These are phyloP conservation scores for Lutjanus argentimaculatus DNA, from an alignment of 2,797 vertebrate genomes.

Conservation along the genomic window DNA sequence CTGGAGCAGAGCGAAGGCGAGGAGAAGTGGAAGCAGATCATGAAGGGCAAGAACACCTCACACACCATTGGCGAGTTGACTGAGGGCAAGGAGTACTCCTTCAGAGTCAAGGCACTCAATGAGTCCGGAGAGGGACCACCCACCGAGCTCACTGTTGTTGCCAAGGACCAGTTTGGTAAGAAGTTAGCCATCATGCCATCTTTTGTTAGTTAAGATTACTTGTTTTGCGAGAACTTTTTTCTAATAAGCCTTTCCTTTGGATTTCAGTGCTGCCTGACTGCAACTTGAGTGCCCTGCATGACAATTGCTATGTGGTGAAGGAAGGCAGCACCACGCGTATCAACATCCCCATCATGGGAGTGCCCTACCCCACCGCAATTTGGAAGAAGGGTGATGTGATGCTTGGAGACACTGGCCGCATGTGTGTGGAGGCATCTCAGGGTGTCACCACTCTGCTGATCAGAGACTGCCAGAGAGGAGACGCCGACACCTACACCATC, in stretches of 20 bases:
- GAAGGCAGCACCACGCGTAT: constrained; percentile 95
- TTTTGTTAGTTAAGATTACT: not conserved
- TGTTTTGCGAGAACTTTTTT: not conserved
- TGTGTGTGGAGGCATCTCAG: constrained; percentile 91
- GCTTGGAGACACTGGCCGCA: constrained; percentile 91
- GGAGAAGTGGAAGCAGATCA: constrained; percentile 93
- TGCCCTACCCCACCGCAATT: constrained; percentile 89
- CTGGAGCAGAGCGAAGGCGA: constrained; percentile 91
- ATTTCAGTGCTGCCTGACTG: constrained; percentile 93
- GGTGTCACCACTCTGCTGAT: constrained; percentile 93
- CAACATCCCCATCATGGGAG: constrained; percentile 93
- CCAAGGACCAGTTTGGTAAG: constrained; percentile 96
- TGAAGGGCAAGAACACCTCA: constrained; percentile 89
- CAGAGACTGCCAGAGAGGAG: constrained; percentile 94
- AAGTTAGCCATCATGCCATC: not conserved
- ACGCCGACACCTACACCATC: constrained; percentile 94
- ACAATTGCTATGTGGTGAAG: constrained; percentile 91
- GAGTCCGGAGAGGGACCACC: constrained; percentile 94
- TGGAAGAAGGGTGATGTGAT: constrained; percentile 94
- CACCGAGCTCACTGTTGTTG: constrained; percentile 89
- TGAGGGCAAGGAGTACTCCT: constrained; percentile 94
- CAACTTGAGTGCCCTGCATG: constrained; percentile 93
- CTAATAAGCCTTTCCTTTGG: not conserved
- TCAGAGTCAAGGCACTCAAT: constrained; percentile 95
- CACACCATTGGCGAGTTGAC: constrained; percentile 89